Evolutionary conservation across 2,113 vertebrate genomes (phyloP).

Genomic region (Neotragus moschatus): DNA sequence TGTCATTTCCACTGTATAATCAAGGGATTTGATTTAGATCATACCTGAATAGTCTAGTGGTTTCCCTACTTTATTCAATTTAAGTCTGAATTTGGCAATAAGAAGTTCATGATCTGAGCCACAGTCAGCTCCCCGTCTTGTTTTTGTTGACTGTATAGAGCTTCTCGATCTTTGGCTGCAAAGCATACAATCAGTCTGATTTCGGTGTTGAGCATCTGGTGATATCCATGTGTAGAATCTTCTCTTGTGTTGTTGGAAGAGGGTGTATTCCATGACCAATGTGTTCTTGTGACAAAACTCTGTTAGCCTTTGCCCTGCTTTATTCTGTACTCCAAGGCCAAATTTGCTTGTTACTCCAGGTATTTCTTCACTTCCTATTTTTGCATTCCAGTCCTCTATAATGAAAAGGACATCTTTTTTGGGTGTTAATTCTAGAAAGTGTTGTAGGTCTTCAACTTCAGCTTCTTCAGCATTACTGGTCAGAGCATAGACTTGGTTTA

Average conservation of each 20-base stretch:
- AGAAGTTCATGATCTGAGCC: not conserved
- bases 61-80: not conserved
- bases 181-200: not conserved
- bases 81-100: not conserved
- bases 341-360: not conserved
- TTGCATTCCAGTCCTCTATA: not conserved
- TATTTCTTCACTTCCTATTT: not conserved
- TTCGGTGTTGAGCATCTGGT: not conserved
- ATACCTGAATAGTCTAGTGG: not conserved
- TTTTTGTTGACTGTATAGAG: not conserved
- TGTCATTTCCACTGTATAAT: not conserved
- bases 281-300: not conserved
- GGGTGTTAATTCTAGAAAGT: not conserved
- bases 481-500: not conserved
- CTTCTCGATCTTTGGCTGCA: not conserved
- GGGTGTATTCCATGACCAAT: not conserved
- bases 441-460: not conserved
- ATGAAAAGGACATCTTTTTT: not conserved
- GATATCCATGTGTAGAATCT: not conserved
- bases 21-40: not conserved
- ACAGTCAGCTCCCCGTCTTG: fast-evolving
- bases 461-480: not conserved
- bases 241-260: not conserved
- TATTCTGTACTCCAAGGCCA: not conserved
- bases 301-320: not conserved